These are phyloP conservation scores for Crematogaster levior DNA, from an alignment of 2,888 invertebrate genomes.

Conservation along the genomic window DNA sequence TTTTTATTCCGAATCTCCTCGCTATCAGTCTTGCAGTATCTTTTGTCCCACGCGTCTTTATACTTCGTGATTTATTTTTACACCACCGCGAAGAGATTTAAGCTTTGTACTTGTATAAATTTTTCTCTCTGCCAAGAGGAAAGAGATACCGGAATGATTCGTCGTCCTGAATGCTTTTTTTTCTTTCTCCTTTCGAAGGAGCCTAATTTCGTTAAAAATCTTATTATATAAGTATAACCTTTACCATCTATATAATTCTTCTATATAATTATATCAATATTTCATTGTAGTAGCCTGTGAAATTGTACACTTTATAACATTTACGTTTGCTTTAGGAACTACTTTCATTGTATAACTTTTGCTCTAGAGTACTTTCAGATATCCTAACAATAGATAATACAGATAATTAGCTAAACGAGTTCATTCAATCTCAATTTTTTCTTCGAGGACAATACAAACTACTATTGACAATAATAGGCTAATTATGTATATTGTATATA, in stretches of 20 bases:
- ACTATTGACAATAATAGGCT: neutral
- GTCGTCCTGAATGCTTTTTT: constrained; percentile 23
- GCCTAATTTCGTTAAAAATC: constrained; percentile 3
- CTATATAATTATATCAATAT: constrained; percentile 42
- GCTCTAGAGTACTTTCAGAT: neutral
- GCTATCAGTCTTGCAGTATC: neutral
- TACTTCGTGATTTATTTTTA: constrained; percentile 40
- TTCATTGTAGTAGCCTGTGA: neutral
- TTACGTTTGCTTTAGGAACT: constrained; percentile 19
- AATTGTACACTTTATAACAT: constrained; percentile 31
- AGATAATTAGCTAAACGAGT: constrained; percentile 24
- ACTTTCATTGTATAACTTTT: constrained; percentile 32
- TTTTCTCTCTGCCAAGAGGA: constrained; percentile 6
- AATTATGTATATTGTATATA: too few species aligned
- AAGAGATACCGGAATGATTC: neutral
- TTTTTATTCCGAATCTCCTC: constrained; percentile 16
- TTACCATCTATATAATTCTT: constrained; percentile 20
- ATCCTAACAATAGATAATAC: constrained; percentile 30
- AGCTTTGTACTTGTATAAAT: constrained; percentile 13
- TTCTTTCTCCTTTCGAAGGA: neutral
- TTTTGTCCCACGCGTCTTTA: constrained; percentile 5
- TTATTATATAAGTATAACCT: constrained; percentile 24
- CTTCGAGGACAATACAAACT: neutral
- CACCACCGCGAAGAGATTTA: neutral
- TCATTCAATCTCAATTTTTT: constrained; percentile 18